Evolutionary conservation across 2,113 vertebrate species (phyloP).

Genomic region (Atrichornis clamosus): DNA sequence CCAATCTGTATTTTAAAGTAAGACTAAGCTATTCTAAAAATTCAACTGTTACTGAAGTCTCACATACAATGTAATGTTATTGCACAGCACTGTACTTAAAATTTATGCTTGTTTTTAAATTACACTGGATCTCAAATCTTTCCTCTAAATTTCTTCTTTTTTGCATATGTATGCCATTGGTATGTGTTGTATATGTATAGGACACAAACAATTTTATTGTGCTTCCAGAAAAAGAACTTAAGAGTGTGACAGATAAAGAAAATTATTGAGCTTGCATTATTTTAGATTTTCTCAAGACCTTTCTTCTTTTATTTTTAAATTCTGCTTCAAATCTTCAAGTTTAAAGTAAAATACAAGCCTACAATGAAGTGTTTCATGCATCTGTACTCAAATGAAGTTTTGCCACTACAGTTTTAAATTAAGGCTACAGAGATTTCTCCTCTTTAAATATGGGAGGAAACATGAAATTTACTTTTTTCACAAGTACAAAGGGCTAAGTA

Average conservation of each 20-base stretch:
- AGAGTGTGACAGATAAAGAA: background rate
- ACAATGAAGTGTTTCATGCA: background rate
- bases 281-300: background rate
- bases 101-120: background rate
- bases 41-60: background rate
- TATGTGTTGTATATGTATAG: accelerated
- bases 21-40: background rate
- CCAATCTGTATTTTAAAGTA: background rate
- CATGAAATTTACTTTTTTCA: background rate
- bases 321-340: background rate
- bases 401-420: background rate
- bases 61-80: background rate
- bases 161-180: background rate
- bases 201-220: background rate
- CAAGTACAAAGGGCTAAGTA: background rate
- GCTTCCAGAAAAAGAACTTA: background rate
- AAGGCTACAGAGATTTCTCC: background rate
- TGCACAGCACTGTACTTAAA: background rate
- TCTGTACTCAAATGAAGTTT: background rate
- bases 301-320: background rate
- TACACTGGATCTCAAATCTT: background rate
- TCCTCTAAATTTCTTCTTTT: background rate
- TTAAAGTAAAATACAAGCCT: background rate
- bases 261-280: background rate
- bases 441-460: background rate